phyloP scores from a whole-genome alignment of 2,797 vertebrate species.

The Acridotheres tristis region DNA sequence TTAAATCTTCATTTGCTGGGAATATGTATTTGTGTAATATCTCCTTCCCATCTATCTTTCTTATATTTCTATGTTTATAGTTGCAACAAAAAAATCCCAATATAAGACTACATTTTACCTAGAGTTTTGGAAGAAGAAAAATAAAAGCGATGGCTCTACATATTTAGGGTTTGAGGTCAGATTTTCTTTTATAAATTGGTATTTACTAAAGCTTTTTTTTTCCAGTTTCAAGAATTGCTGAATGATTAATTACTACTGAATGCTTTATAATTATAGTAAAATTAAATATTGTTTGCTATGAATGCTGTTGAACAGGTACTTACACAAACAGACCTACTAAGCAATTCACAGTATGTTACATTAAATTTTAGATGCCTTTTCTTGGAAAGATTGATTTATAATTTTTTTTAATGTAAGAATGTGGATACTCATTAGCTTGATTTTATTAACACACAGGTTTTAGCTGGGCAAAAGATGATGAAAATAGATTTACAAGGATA shows the following conservation, averaged over 20 bases:
- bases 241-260: neutral
- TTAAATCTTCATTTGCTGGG: neutral
- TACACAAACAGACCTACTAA: neutral
- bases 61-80: neutral
- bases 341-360: neutral
- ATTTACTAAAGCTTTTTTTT: rapidly evolving
- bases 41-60: neutral
- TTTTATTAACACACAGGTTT: neutral
- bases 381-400: neutral
- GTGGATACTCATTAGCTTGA: neutral
- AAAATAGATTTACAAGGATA: neutral
- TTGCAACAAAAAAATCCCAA: neutral
- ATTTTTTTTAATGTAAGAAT: neutral
- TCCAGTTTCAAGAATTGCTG: neutral
- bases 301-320: neutral
- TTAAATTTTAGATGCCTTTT: neutral
- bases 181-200: too few species aligned
- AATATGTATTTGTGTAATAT: neutral
- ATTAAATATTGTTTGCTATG: neutral
- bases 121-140: neutral
- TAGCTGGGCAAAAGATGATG: neutral
- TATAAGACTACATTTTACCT: neutral
- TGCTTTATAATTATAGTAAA: neutral
- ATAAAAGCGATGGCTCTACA: neutral
- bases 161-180: rapidly evolving